phyloP scores from a whole-genome alignment of 1,140 invertebrate species.

The Zaprionus africanus region DNA sequence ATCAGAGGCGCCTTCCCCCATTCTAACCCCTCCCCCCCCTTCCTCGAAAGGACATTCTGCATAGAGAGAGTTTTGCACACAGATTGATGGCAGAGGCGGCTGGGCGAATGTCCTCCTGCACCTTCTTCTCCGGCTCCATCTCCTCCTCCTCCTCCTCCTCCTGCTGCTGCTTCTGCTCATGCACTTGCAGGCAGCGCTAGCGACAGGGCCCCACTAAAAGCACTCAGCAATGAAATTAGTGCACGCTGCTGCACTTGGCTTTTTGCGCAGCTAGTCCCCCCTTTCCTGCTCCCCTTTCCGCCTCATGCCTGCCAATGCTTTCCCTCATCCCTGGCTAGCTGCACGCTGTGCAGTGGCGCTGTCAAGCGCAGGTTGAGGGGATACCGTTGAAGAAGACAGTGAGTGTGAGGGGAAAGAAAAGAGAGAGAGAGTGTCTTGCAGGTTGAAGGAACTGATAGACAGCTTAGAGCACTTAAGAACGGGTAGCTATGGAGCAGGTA shows the following conservation, averaged over 20 bases:
- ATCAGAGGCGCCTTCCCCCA: slow-evolving; percentile 6
- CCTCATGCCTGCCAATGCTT: neutral
- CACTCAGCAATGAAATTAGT: slow-evolving; percentile 81
- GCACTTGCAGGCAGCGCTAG: neutral
- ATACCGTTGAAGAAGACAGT: neutral
- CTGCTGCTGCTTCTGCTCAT: no score
- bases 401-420: neutral
- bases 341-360: neutral
- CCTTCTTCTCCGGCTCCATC: neutral
- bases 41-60: slow-evolving; percentile 33
- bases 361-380: neutral
- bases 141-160: neutral
- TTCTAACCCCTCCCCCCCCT: no score
- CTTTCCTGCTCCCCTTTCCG: neutral
- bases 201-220: slow-evolving; percentile 63
- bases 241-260: slow-evolving; percentile 72
- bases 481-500: no score
- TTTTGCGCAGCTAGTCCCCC: slow-evolving; percentile 21
- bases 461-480: no score
- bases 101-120: neutral
- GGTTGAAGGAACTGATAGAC: neutral
- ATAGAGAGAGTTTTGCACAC: slow-evolving; percentile 26
- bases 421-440: neutral
- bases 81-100: slow-evolving; percentile 15
- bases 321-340: neutral